phyloP scores from a whole-genome alignment of 1,140 invertebrate species.

The Orussus abietinus region DNA sequence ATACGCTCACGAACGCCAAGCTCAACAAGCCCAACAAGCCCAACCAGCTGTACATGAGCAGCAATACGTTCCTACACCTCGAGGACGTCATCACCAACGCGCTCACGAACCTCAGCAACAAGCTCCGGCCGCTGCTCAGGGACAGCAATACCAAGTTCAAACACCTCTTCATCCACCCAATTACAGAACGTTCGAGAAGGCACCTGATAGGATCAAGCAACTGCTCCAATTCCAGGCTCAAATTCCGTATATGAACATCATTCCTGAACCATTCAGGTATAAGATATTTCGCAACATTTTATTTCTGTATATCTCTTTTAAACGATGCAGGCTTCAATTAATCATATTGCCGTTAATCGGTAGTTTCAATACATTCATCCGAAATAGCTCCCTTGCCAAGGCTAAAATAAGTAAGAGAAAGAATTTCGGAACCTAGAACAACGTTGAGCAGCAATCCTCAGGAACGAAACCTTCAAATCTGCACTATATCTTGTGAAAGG shows the following conservation, averaged over 20 bases:
- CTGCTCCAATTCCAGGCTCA: conserved; percentile 45
- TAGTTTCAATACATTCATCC: too few relatives aligned
- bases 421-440: too few relatives aligned
- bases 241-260: conserved; percentile 46
- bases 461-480: too few relatives aligned
- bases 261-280: conserved; percentile 49
- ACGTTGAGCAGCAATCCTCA: too few relatives aligned
- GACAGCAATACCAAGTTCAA: conserved; percentile 14
- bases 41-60: conserved; percentile 20
- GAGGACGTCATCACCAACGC: conserved; percentile 9
- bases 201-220: conserved; percentile 43
- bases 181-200: conserved; percentile 34
- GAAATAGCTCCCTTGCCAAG: too few relatives aligned
- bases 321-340: too few relatives aligned
- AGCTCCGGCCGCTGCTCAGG: conserved; percentile 49
- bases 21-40: conserved; percentile 13
- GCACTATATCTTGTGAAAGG: too few relatives aligned
- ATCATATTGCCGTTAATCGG: too few relatives aligned
- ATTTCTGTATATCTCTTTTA: too few relatives aligned
- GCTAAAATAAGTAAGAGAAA: too few relatives aligned
- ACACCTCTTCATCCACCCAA: conserved; percentile 30
- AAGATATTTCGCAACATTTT: too few relatives aligned
- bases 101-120: conserved; percentile 19
- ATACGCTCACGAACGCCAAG: conserved; percentile 27
- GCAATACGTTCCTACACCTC: too few relatives aligned